A percentile compares a stretch with the other conserved stretches of the same genome.
Evolutionary conservation across 2,113 vertebrate species (phyloP).

Genomic region (Microcebus lehilahytsara): DNA sequence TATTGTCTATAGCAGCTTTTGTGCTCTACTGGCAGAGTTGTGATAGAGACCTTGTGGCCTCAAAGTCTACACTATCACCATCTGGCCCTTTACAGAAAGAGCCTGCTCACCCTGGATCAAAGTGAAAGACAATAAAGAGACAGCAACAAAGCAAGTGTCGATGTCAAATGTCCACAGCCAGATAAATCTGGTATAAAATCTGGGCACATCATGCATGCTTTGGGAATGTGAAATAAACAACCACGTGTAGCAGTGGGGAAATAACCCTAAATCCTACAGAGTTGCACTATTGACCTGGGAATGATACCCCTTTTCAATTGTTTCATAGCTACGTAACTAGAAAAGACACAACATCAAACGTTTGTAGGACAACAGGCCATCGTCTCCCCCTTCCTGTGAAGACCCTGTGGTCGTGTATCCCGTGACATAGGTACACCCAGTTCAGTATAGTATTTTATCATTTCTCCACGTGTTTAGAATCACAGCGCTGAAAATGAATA

Average conservation of each 20-base stretch:
- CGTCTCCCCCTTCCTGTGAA: not conserved
- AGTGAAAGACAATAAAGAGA: not conserved
- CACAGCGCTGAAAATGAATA: not conserved
- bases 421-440: rapidly evolving
- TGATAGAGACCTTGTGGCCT: not conserved
- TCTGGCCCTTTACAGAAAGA: not conserved
- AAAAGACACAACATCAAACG: not conserved
- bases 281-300: not conserved
- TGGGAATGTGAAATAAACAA: not conserved
- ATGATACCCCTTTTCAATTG: not conserved
- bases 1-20: not conserved
- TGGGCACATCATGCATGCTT: not conserved
- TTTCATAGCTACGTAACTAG: not conserved
- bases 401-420: not conserved
- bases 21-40: not conserved
- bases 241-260: not conserved
- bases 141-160: not conserved
- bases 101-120: not conserved
- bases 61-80: not conserved
- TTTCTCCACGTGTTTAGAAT: too few species aligned
- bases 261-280: not conserved
- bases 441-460: rapidly evolving
- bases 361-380: too few species aligned
- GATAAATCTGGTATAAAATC: not conserved
- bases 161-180: not conserved